phyloP scores from a whole-genome alignment of 2,888 invertebrate species.

The Margaritifera margaritifera region DNA sequence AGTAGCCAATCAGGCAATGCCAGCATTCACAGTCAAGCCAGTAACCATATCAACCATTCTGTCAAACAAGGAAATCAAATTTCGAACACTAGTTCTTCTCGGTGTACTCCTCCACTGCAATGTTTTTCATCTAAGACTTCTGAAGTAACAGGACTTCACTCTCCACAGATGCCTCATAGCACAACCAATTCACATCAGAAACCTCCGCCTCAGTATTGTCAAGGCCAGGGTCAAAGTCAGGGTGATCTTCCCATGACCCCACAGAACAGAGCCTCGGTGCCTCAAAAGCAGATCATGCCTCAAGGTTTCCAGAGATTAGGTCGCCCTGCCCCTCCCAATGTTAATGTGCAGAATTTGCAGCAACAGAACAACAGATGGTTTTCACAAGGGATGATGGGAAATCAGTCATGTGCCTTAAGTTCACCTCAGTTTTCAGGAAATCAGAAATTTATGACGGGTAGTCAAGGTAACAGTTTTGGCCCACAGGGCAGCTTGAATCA shows the following conservation, averaged over 20 bases:
- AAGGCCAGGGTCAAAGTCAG: slow-evolving; percentile 33
- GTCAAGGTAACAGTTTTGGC: slow-evolving; percentile 21
- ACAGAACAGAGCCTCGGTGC: not conserved
- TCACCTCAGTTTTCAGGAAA: not conserved
- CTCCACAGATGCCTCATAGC: slow-evolving; percentile 41
- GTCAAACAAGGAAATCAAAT: slow-evolving; percentile 36
- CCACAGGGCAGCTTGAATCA: slow-evolving; percentile 32
- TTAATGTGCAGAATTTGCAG: slow-evolving; percentile 65
- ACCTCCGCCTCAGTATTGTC: slow-evolving; percentile 41
- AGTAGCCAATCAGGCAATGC: slow-evolving; percentile 33
- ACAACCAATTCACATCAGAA: slow-evolving; percentile 38
- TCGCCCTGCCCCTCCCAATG: slow-evolving; percentile 61
- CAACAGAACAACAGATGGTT: slow-evolving; percentile 38
- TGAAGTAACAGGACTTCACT: slow-evolving; percentile 20
- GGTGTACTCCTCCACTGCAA: slow-evolving; percentile 17
- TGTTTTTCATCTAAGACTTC: slow-evolving; percentile 31
- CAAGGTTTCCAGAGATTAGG: slow-evolving; percentile 45
- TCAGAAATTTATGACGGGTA: too few relatives aligned
- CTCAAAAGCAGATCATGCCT: slow-evolving; percentile 1
- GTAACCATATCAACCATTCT: slow-evolving; percentile 43
- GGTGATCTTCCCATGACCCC: slow-evolving; percentile 11
- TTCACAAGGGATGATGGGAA: slow-evolving; percentile 39
- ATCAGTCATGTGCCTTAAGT: slow-evolving; percentile 43
- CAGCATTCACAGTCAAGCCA: slow-evolving; percentile 12
- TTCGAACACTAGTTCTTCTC: slow-evolving; percentile 13